Evolutionary conservation across 2,888 invertebrate genomes (phyloP), one percentile per base, ranked within the genome.

Genomic region (Pristionchus fissidentatus): DNA sequence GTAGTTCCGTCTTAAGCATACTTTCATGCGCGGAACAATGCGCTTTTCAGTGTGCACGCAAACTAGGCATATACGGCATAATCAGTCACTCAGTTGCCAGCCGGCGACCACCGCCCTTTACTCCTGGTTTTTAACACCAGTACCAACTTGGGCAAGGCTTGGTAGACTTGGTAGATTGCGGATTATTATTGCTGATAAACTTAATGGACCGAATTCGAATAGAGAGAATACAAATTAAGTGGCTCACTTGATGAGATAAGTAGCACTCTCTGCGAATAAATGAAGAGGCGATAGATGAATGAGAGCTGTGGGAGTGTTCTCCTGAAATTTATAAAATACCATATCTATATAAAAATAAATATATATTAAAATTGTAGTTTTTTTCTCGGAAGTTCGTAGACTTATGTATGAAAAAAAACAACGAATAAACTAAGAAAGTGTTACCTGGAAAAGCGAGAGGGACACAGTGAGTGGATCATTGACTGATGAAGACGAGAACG

Each of bases 281-380:
- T 96, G 96, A 66, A 98, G 94, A 94, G 98, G 96, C 92, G 96
- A 96, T 92, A 97, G 96, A 93, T 97, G 97, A 0, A 97, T 96
- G 83, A 96, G 95, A 7, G 80, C 38, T 32, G 80, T 41, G 10
- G 80, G 80, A n/a, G 80, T 32, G 29, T 80, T 43, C 38, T 80
- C 80, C 80, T 80, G 3, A 3, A 57, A 7, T 19, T 4, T 4
- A 70, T 32, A 10, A 19, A 15, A 32, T 10, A 38, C 8, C 22
- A 70, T 43, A 49, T 49, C 19, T 49, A 49, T 19, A 13, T 10
- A 19, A 13, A 19, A 49, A 49, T 62, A 10, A 35, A 15, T 57
- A 26, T 26, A 8, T 3, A 3, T 57, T 26, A 57, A 57, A 57
- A 22, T 57, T n/a, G 22, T 55, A 55, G 22, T 55, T n/a, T 26